Evolutionary conservation across 2,797 vertebrate species (phyloP), one percentile per base, ranked within the genome.

Genomic region (Dermochelys coriacea): DNA sequence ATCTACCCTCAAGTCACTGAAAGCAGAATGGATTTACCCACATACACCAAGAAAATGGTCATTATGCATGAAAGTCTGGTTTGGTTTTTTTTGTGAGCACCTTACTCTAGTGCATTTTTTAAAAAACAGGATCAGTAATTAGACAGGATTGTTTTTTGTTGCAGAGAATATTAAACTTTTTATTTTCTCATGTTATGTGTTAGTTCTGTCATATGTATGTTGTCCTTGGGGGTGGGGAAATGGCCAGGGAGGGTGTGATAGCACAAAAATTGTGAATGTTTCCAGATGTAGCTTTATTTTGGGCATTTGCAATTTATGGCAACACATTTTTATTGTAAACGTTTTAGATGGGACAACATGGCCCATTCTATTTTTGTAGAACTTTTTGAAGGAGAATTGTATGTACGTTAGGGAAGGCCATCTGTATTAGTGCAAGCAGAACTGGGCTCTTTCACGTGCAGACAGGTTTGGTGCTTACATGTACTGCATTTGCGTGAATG

Each of bases 281-380:
- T 87, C 75, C 19, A 90, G 77, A 50, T 78, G 31, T 25, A 51
- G 49, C 75, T 86, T 25, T 68, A 27, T 29, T 92, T 88, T 74
- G 59, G 55, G 87, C 45, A 86, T 2, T 14, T 3, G 27, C 2
- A 6, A 12, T 54, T 57, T 84, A 85, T 41, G 45, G 55, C 41
- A 59, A 29, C 5, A 47, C 11, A 45, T 25, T 61, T 31, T 61
- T 34, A 61, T 34, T 34, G 31, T 61, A 16, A 34, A 34, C 61
- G 14, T 61, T 34, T 61, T 61, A 82, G 55, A 49, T 12, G 31
- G 41, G 0, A 84, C 71, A 86, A 3, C 11, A 79, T 23, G 37
- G 59, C 3, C 12, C 71, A 47, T 34, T 12, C 0, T 75, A 1
- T 93, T 21, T 61, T 78, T 34, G 19, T n/a, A 0, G 0, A 45